Evolutionary conservation across 92 coral and sea anemone genomes (phyloP).

Genomic region (Micromussa lordhowensis): DNA sequence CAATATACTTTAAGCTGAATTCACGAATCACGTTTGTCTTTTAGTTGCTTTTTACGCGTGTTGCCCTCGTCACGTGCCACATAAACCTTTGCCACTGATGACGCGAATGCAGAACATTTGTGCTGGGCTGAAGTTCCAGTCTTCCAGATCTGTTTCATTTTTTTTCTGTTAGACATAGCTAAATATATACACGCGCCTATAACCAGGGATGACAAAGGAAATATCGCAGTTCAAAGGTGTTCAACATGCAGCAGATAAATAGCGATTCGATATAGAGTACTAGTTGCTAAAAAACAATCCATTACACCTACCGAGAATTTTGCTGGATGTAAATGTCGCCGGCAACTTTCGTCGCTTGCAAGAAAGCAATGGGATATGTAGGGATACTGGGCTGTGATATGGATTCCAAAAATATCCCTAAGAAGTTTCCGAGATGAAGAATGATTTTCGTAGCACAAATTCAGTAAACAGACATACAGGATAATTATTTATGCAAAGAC

Average conservation of each 20-base stretch:
- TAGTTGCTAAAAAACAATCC: neutral
- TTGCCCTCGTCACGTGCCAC: too few relatives aligned
- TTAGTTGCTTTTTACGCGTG: too few relatives aligned
- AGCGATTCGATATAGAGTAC: too few relatives aligned
- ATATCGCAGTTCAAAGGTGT: neutral
- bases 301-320: neutral
- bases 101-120: neutral
- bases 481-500: constrained; percentile 8
- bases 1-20: too few relatives aligned
- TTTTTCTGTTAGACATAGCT: neutral
- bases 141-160: neutral
- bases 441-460: neutral
- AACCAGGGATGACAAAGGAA: neutral
- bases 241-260: neutral
- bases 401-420: too few relatives aligned
- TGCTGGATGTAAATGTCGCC: neutral
- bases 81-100: too few relatives aligned
- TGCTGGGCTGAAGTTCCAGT: neutral
- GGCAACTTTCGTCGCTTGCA: neutral
- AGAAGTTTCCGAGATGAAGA: neutral
- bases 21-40: too few relatives aligned
- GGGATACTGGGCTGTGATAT: neutral
- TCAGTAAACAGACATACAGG: constrained; percentile 17
- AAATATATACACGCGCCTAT: neutral
- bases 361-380: neutral